Evolutionary conservation across 1,140 invertebrate genomes (phyloP).

Genomic region (Leptonema lineaticorne): DNA sequence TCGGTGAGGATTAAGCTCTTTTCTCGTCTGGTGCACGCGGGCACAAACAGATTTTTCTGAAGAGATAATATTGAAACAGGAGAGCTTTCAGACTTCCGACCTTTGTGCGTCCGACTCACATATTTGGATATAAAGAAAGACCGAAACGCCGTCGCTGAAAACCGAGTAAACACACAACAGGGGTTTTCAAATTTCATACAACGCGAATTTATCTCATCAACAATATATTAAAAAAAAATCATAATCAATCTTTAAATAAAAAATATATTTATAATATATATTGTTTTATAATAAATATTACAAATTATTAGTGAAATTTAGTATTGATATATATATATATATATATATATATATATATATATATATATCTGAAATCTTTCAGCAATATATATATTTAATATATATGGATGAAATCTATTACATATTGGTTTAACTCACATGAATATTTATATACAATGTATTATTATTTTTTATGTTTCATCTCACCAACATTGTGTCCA

Average conservation of each 20-base stretch:
- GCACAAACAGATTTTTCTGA: slow-evolving; percentile 39
- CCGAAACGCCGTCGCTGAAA: background rate
- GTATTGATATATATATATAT: too few species aligned
- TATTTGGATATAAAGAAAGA: slow-evolving; percentile 11
- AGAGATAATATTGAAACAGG: slow-evolving; percentile 41
- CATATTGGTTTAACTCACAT: too few species aligned
- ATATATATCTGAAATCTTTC: too few species aligned
- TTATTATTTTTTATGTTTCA: too few species aligned
- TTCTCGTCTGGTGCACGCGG: slow-evolving; percentile 38
- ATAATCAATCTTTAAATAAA: background rate
- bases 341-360: too few species aligned
- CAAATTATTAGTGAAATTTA: too few species aligned
- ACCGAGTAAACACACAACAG: background rate
- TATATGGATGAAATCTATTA: too few species aligned
- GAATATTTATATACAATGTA: too few species aligned
- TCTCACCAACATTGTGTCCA: background rate
- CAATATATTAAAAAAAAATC: background rate
- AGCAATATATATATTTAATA: too few species aligned
- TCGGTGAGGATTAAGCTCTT: slow-evolving; percentile 36
- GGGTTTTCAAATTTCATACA: background rate
- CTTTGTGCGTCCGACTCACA: slow-evolving; percentile 13
- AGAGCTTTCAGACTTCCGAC: slow-evolving; percentile 36
- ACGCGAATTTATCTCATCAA: background rate
- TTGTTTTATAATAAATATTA: too few species aligned
- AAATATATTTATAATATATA: too few species aligned